phyloP scores from a whole-genome alignment of 30 jellyfish, hydroid and myxozoan species.

The Pelagia noctiluca region DNA sequence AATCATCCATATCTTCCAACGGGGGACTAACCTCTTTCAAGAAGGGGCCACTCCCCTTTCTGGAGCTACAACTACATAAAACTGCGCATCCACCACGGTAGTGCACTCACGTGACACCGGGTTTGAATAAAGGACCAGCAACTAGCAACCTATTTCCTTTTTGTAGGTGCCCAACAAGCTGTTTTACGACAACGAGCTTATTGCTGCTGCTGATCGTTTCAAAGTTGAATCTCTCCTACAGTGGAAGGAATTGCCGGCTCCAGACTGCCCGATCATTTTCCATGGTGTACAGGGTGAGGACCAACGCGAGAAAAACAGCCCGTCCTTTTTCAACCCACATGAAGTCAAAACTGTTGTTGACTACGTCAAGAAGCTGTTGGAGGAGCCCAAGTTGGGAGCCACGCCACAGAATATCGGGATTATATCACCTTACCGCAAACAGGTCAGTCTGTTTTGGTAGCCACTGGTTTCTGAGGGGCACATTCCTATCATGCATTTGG shows the following conservation, averaged over 20 bases:
- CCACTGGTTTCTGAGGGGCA: no score
- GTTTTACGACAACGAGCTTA: constrained; percentile 83
- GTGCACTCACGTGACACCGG: no score
- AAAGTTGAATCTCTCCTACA: constrained; percentile 33
- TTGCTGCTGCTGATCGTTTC: constrained; percentile 72
- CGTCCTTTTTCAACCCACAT: constrained; percentile 92
- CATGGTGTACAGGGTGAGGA: constrained; percentile 95
- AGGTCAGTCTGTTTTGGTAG: constrained; percentile 50
- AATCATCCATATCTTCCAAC: no score
- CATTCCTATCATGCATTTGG: no score
- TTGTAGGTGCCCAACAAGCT: constrained; percentile 64
- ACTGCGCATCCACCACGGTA: no score
- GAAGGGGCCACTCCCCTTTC: no score
- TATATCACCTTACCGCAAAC: constrained; percentile 91
- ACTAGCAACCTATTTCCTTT: no score
- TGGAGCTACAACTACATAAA: no score
- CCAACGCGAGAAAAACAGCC: constrained; percentile 88
- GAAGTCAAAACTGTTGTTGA: constrained; percentile 83
- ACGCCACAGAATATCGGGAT: constrained; percentile 85
- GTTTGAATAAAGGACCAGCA: no score
- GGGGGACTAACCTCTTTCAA: no score
- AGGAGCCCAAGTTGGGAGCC: constrained; percentile 30
- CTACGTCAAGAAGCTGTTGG: constrained; percentile 59
- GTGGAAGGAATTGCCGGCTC: constrained; percentile 58
- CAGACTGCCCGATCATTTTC: constrained; percentile 73